Base-by-base conservation (phyloP, 2,113 vertebrate species). In the Chaetura pelagica region DNA sequence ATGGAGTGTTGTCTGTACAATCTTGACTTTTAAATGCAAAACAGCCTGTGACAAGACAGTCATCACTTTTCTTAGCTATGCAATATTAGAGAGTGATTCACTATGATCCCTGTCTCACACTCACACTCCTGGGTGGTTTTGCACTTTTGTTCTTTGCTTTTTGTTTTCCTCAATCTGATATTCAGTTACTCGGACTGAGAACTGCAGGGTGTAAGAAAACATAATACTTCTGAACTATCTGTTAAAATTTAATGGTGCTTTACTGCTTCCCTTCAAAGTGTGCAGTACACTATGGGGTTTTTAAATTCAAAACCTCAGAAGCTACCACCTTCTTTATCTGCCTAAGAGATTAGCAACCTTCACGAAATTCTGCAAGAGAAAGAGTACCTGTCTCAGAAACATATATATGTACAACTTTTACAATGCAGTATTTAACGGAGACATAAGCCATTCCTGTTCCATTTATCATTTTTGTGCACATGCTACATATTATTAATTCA, bases 401-500 rank as follows among this genome's bases (percentile, higher is more conserved):
- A 20, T 38, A 34, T 44, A 89, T 27, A 26, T 59, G 34, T 67
- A 87, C 64, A 91, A 88, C 84, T 82, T 92, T 92, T 94, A 94
- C 81, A 96, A 91, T 4, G 2, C 59, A 79, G 52, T 55, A 95
- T 90, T 97, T 97, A 94, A 97, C 54, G 87, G 46, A 94, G 90
- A 92, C 83, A 82, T 95, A 96, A 94, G 84, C 75, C 84, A 92
- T 90, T 94, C 80, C 86, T 84, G 54, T 68, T 93, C 73, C 84
- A 96, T 95, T 81, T 84, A 87, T 95, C 97, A 96, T 86, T 94
- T 67, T 54, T 51, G 59, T 59, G 55, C 94, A 91, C 83, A 93
- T 84, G 90, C 64, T 88, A 85, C 19, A 15, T 82, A 76, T 89
- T 95, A 95, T 94, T 94, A 86, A 96, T 91, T 93, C 92, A 64